These are phyloP conservation scores for Ecdyonurus torrentis DNA, from an alignment of 2,888 invertebrate species.

Conservation along the genomic window DNA sequence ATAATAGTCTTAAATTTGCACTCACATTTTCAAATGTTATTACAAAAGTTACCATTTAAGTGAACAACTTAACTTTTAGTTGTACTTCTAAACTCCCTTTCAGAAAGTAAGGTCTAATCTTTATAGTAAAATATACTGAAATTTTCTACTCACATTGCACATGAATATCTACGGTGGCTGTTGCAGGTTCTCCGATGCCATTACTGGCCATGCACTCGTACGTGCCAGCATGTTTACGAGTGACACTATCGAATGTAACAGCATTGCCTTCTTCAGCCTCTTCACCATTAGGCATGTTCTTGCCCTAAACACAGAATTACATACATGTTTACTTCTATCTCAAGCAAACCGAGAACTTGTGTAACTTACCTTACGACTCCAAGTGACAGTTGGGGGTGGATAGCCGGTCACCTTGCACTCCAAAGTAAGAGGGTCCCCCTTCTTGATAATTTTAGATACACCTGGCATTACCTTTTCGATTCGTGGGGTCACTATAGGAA, in stretches of 20 bases:
- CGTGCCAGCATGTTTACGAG: constrained; percentile 21
- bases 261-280: constrained; percentile 17
- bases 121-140: too few species aligned
- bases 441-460: constrained; percentile 18
- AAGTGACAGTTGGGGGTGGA: constrained; percentile 28
- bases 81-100: too few species aligned
- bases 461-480: constrained; percentile 19
- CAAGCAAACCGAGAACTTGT: background rate
- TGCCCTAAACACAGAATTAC: background rate
- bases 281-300: constrained; percentile 11
- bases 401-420: constrained; percentile 27
- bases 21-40: too few species aligned
- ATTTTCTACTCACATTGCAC: constrained; percentile 12
- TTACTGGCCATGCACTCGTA: constrained; percentile 32
- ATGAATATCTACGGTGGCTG: constrained; percentile 12
- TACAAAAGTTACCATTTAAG: too few species aligned
- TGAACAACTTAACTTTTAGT: too few species aligned
- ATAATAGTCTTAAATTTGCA: too few species aligned
- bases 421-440: constrained; percentile 25
- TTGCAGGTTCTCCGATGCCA: constrained; percentile 22
- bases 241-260: constrained; percentile 22
- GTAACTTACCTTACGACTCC: constrained; percentile 23
- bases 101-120: too few species aligned
- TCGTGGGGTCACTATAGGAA: constrained; percentile 16
- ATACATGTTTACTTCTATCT: constrained; percentile 24